These are phyloP conservation scores for Tubulanus polymorphus DNA, from an alignment of 2,888 invertebrate species.

Conservation along the genomic window DNA sequence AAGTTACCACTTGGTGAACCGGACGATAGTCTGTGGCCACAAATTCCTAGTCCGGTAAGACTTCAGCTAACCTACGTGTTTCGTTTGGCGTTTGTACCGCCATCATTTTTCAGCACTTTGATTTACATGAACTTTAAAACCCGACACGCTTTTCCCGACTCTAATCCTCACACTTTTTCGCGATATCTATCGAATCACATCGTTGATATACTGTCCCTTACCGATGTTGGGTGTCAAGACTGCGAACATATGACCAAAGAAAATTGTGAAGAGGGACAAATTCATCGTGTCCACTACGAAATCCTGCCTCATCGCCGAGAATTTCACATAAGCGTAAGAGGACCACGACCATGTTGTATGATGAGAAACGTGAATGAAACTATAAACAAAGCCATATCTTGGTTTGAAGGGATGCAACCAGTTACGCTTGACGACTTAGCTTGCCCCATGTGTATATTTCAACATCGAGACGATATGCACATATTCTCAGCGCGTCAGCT, in stretches of 20 bases:
- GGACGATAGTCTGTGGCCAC: conserved; percentile 18
- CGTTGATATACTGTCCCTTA: conserved; percentile 15
- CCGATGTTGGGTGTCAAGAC: conserved; percentile 15
- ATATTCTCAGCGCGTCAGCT: conserved; percentile 15
- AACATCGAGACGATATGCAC: conserved; percentile 9
- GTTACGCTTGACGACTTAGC: conserved; percentile 19
- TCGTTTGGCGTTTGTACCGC: conserved; percentile 20
- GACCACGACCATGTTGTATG: conserved; percentile 20
- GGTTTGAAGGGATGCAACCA: conserved; percentile 20
- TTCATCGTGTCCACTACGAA: conserved; percentile 21
- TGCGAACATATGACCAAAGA: conserved; percentile 5
- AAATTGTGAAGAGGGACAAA: conserved; percentile 3
- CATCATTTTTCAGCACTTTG: conserved; percentile 21
- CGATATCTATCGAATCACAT: conserved; percentile 21
- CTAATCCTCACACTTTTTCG: conserved; percentile 4
- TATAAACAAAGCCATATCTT: conserved; percentile 16
- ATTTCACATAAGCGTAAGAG: conserved; percentile 18
- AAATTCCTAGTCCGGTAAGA: conserved; percentile 6
- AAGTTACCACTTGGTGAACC: conserved; percentile 23
- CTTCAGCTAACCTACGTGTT: conserved; percentile 19
- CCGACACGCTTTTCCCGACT: conserved; percentile 3
- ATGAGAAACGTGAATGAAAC: conserved; percentile 7
- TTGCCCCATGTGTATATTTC: conserved; percentile 21
- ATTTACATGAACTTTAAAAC: conserved; percentile 13
- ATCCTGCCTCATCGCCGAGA: conserved; percentile 17